Evolutionary conservation across 2,888 invertebrate species (phyloP).

Genomic region (Drosophila monieri): DNA sequence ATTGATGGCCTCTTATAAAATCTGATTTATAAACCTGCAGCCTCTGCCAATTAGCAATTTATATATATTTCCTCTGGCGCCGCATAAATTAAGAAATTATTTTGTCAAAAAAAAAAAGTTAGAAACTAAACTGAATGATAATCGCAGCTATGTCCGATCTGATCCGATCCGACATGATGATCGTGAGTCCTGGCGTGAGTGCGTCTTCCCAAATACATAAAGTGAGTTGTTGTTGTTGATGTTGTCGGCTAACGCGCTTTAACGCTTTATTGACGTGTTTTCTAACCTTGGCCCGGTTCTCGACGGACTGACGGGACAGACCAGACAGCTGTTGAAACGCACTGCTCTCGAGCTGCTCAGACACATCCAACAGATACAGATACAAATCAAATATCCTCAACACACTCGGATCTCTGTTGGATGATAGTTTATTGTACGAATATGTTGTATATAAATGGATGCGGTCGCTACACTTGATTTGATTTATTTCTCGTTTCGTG

Average conservation of each 20-base stretch:
- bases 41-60: slow-evolving; percentile 38
- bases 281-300: slow-evolving; percentile 82
- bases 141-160: slow-evolving; percentile 1
- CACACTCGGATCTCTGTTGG: neutral
- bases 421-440: neutral
- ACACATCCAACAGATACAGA: slow-evolving; percentile 18
- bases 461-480: slow-evolving; percentile 74
- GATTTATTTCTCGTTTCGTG: slow-evolving; percentile 77
- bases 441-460: slow-evolving; percentile 57
- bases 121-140: slow-evolving; percentile 37
- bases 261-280: slow-evolving; percentile 82
- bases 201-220: slow-evolving; percentile 53
- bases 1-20: too few relatives aligned
- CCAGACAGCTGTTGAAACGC: slow-evolving; percentile 45
- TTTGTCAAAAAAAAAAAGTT: slow-evolving; percentile 58
- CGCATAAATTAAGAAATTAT: slow-evolving; percentile 76
- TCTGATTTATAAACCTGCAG: too few relatives aligned
- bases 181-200: slow-evolving; percentile 58
- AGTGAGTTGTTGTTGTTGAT: slow-evolving; percentile 18
- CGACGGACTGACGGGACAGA: slow-evolving; percentile 47
- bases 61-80: slow-evolving; percentile 37
- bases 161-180: slow-evolving; percentile 25
- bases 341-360: slow-evolving; percentile 9
- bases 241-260: slow-evolving; percentile 68
- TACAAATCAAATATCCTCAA: slow-evolving; percentile 69